A percentile compares a stretch with the other conserved stretches of the same genome.
Conservation (phyloP, 2,888 invertebrate genomes). For the Mamestra brassicae region DNA sequence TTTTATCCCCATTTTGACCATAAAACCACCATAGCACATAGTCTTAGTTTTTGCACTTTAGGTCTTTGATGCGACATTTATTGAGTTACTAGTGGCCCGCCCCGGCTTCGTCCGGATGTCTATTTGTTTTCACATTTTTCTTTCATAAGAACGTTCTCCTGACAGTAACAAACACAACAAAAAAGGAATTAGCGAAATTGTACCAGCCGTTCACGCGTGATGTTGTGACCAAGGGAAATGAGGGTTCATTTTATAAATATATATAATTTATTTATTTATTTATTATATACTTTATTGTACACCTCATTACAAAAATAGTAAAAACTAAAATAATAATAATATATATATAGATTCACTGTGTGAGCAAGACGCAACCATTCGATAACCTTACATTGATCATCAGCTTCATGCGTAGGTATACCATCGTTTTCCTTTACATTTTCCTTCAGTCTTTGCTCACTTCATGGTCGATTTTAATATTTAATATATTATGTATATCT, state of each 20-base stretch:
- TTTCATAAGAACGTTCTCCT: too few species aligned
- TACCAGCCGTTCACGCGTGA: too few species aligned
- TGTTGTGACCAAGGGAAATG: too few species aligned
- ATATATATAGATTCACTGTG: background rate
- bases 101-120: too few species aligned
- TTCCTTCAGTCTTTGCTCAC: slow-evolving; percentile 11
- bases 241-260: too few species aligned
- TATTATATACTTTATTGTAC: too few species aligned
- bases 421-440: slow-evolving; percentile 10
- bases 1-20: slow-evolving; percentile 7
- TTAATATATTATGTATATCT: slow-evolving; percentile 3
- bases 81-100: background rate
- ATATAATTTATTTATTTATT: too few species aligned
- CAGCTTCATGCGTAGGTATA: background rate
- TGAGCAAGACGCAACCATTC: background rate
- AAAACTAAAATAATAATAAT: too few species aligned
- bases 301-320: too few species aligned
- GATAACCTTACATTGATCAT: background rate
- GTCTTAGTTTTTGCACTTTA: background rate
- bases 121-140: too few species aligned
- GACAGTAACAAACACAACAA: too few species aligned
- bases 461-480: slow-evolving; percentile 7
- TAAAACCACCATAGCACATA: background rate
- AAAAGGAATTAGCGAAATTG: too few species aligned
- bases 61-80: background rate